These are phyloP conservation scores for Mystacides longicornis DNA, from an alignment of 2,888 invertebrate genomes.

Conservation along the genomic window DNA sequence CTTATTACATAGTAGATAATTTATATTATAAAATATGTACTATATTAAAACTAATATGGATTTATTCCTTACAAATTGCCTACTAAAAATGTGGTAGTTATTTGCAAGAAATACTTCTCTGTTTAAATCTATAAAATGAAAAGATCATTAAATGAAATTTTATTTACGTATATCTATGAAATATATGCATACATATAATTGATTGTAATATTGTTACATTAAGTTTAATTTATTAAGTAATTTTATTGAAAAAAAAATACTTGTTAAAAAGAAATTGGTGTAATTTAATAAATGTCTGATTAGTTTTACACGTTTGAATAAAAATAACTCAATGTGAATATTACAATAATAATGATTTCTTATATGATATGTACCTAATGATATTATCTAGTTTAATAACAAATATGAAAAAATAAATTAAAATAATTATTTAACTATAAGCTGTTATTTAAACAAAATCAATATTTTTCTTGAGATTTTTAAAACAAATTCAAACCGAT, in stretches of 20 bases:
- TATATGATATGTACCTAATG: too few relatives aligned
- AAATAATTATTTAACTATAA: too few relatives aligned
- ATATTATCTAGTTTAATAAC: too few relatives aligned
- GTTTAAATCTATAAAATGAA: too few relatives aligned
- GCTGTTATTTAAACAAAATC: too few relatives aligned
- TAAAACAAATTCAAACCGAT: too few relatives aligned
- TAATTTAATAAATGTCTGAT: conserved; percentile 1
- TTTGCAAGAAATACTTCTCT: too few relatives aligned
- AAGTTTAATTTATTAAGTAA: not conserved
- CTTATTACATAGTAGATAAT: not conserved
- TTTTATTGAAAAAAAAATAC: not conserved
- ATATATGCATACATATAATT: not conserved
- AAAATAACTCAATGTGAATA: not conserved
- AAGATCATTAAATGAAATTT: not conserved
- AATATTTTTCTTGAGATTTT: too few relatives aligned
- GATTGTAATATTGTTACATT: not conserved
- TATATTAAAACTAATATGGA: too few relatives aligned
- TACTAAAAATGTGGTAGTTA: too few relatives aligned
- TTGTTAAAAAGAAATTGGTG: not conserved
- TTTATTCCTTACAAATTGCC: too few relatives aligned
- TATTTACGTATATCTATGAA: not conserved
- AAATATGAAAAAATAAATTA: too few relatives aligned
- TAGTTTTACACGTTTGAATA: not conserved
- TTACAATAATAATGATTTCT: not conserved
- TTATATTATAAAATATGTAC: not conserved